Evolutionary conservation across 2,888 invertebrate genomes (phyloP), one percentile per base, ranked within the genome.

Genomic region (Zhuqinia jingwanae): DNA sequence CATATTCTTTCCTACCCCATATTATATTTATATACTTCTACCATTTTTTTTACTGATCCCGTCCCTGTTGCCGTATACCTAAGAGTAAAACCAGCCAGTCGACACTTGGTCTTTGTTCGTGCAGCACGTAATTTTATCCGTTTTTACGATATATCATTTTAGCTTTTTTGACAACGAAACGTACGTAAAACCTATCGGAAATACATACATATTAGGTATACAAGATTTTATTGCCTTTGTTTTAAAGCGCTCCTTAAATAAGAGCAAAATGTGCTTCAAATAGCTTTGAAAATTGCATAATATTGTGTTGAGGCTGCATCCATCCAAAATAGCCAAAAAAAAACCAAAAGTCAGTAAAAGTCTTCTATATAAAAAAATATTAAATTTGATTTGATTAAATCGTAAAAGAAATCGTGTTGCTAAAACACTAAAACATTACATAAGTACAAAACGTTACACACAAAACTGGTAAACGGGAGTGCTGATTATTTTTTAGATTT

Each of bases 21-120:
- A 1, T 58, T 17, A n/a, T 20, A 58, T 15, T 15, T n/a, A n/a
- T 11, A 11, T 42, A 42, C 42, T 3, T 36, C 36, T 36, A 36
- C 36, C 36, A 6, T 36, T 36, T 36, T 36, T 36, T 36, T 2
- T n/a, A 2, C 50, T 50, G 50, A 36, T 58, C 22, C 17, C 63
- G n/a, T 65, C 20, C 79, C 79, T 65, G 2, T 36, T 22, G 50
- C 50, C 77, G 36, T 79, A 36, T 63, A 6, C 20, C 25, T 20
- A 83, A 25, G 75, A 47, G 36, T n/a, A 47, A 75, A 30, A 45
- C 45, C 11, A 77, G 84, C 47, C 77, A 84, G 84, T 84, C 84
- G 84, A 84, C 84, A 84, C 68, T 84, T 84, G 84, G 77, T 84
- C 84, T 84, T 84, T 58, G 70, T 77, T 84, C 68, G 45, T 68